A percentile compares a stretch with the other conserved stretches of the same genome.
Conservation (phyloP, 2,113 vertebrate species). For the Elgaria multicarinata region DNA sequence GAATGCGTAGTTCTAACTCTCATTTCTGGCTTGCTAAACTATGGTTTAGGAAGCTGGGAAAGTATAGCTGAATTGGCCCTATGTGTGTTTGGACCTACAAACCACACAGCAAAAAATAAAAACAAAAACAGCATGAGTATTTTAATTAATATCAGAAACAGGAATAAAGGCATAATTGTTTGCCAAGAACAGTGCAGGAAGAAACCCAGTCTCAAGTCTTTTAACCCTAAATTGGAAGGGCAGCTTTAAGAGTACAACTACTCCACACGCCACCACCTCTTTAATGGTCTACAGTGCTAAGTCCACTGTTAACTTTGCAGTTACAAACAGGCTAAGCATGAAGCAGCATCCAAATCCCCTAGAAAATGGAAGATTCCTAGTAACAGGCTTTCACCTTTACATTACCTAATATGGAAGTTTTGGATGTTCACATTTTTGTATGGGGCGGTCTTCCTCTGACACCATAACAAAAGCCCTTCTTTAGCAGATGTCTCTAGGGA, state of each 20-base stretch:
- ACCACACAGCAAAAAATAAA: not conserved
- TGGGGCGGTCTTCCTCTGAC: conserved; percentile 97
- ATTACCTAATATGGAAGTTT: conserved; percentile 98
- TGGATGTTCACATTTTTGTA: conserved; percentile 99
- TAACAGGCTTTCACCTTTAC: not conserved
- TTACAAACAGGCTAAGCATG: not conserved
- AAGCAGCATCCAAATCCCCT: not conserved
- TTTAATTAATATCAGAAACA: not conserved
- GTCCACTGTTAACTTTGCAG: not conserved
- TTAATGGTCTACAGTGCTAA: not conserved
- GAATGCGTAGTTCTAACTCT: not conserved
- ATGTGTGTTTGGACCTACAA: not conserved
- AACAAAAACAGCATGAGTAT: not conserved
- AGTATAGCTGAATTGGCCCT: not conserved
- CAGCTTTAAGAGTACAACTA: not conserved
- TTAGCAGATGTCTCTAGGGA: conserved; percentile 96
- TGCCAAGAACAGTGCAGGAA: not conserved
- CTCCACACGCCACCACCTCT: not conserved
- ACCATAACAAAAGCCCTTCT: conserved; percentile 97
- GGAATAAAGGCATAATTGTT: not conserved
- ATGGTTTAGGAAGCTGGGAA: not conserved
- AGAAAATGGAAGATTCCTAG: conserved; percentile 10
- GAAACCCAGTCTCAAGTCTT: not conserved
- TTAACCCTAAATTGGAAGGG: not conserved
- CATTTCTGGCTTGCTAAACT: not conserved